Conservation (phyloP, 37 sponge, comb jelly and placozoan species). For the Beroe ovata region DNA sequence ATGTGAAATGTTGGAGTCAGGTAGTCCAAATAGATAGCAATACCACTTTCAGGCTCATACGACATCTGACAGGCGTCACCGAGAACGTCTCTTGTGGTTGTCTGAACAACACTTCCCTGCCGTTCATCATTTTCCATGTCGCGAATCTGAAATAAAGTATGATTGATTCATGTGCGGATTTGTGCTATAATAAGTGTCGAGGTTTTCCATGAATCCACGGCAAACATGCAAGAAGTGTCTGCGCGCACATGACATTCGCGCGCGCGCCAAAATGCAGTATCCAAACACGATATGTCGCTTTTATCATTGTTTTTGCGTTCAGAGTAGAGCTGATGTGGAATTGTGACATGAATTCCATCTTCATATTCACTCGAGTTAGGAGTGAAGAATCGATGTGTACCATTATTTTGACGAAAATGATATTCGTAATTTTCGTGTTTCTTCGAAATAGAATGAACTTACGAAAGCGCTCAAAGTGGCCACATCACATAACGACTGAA, state of each 20-base stretch:
- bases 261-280: background rate
- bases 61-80: background rate
- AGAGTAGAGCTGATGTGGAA: background rate
- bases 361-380: background rate
- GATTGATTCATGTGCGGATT: too few relatives aligned
- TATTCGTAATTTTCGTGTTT: too few relatives aligned
- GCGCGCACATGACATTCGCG: background rate
- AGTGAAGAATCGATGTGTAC: too few relatives aligned
- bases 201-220: too few relatives aligned
- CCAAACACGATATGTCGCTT: background rate
- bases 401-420: too few relatives aligned
- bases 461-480: too few relatives aligned
- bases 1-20: slow-evolving; percentile 60
- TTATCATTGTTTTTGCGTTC: background rate
- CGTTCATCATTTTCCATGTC: background rate
- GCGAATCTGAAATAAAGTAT: slow-evolving; percentile 10
- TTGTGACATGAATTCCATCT: background rate
- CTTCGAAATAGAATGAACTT: too few relatives aligned
- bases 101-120: background rate
- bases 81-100: background rate
- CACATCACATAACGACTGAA: too few relatives aligned
- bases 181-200: too few relatives aligned
- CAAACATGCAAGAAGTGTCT: too few relatives aligned
- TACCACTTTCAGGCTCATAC: background rate
- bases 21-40: slow-evolving; percentile 36